Conservation (phyloP, 2,797 vertebrate species). For the Enteromius radiatus region DNA sequence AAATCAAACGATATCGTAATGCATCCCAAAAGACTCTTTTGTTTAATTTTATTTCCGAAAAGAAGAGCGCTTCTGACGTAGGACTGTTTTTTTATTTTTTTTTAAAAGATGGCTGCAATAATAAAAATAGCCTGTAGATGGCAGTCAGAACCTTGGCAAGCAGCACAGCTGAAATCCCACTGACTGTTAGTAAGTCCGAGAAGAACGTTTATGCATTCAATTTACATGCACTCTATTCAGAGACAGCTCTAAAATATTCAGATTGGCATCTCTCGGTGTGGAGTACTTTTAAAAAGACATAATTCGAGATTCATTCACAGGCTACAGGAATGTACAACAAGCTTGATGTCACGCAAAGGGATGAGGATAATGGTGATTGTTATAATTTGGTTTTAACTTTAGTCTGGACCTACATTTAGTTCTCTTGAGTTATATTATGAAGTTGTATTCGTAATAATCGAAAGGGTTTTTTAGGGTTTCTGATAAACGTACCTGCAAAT, state of each 20-base stretch:
- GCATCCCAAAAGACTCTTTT: slow-evolving; percentile 43
- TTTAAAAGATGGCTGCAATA: slow-evolving; percentile 50
- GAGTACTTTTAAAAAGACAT: slow-evolving; percentile 2
- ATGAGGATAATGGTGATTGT: neutral
- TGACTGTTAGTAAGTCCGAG: slow-evolving; percentile 68
- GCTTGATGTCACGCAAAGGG: neutral
- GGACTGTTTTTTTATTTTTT: neutral
- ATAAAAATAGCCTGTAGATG: slow-evolving; percentile 77
- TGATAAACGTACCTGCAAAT: neutral
- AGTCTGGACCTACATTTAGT: neutral
- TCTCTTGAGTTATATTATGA: neutral
- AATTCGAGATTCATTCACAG: slow-evolving; percentile 7
- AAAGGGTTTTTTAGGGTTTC: neutral
- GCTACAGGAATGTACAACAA: neutral
- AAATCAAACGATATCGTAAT: slow-evolving; percentile 8
- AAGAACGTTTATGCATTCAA: slow-evolving; percentile 20
- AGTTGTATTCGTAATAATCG: neutral
- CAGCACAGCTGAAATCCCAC: slow-evolving; percentile 50
- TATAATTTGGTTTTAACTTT: neutral
- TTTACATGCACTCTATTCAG: slow-evolving; percentile 18
- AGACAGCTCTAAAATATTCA: neutral
- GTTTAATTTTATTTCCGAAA: slow-evolving; percentile 58
- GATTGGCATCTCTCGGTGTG: slow-evolving; percentile 6
- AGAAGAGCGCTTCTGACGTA: slow-evolving; percentile 70
- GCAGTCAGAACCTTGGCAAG: slow-evolving; percentile 79